Evolutionary conservation across 64 coral and sea anemone species (phyloP), one percentile per base, ranked within the genome.

Genomic region (Montipora sp.): DNA sequence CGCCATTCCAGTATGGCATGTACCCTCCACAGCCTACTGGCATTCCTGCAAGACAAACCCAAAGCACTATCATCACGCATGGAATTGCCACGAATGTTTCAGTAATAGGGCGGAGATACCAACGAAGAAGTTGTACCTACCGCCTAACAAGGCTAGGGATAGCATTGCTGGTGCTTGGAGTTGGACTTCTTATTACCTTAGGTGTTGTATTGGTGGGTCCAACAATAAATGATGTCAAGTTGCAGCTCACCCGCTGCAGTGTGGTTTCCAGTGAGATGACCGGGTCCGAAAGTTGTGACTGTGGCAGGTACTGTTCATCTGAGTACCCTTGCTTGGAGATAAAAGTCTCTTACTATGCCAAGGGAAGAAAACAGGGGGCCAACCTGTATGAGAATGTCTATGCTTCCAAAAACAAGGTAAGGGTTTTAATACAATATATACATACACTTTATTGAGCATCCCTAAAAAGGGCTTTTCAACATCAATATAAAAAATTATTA

Each of bases 301-400:
- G 91, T 80, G 91, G 91, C 5, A 76, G 77, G 22, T 93, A 93
- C 19, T 93, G 91, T 46, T 45, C 83, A 2, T 87, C 83, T 2
- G 12, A 44, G 5, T 88, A 83, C 63, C 84, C 83, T 8, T 93
- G 91, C 53, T 47, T 72, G 7, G 15, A 80, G 47, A 88, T 93
- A 50, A 48, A 59, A 18, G 91, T 93, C 5, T 16, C 47, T 9
- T 93, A 88, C 21, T 1, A 19, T 14, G 73, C 83, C 0, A 11
- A 59, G 18, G 91, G 77, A 2, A 22, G 49, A 68, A 22, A 47
- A 46, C 60, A 72, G 15, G 51, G 7, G 49, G 82, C 63, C 24
- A 72, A 71, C 16, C 65, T 85, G 46, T 85, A 85, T 66, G 6
- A 72, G 66, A 19, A 85, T 48, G 82, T 85, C 46, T 85, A 72